Conservation (phyloP, 2,888 invertebrate genomes). For the Harpalus rubripes region DNA sequence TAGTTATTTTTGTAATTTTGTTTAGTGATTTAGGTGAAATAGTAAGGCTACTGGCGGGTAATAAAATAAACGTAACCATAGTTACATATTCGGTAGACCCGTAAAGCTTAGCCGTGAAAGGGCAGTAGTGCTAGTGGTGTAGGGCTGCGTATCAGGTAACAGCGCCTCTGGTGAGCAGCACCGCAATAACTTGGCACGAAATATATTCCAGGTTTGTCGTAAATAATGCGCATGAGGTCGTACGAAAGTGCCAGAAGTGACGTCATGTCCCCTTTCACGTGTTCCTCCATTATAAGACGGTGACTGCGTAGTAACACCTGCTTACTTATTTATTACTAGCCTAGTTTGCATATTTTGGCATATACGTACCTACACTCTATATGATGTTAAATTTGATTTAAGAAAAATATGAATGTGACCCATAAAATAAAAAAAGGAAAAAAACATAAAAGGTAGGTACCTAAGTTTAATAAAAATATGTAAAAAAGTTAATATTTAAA, state of each 20-base stretch:
- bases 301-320: slow-evolving; percentile 25
- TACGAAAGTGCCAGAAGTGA: slow-evolving; percentile 42
- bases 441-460: neutral
- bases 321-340: slow-evolving; percentile 36
- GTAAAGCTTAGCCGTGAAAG: neutral
- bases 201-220: slow-evolving; percentile 58
- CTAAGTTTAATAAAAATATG: neutral
- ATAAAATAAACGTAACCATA: slow-evolving; percentile 23
- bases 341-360: slow-evolving; percentile 31
- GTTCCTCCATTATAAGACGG: slow-evolving; percentile 13
- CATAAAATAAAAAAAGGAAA: neutral
- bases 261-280: slow-evolving; percentile 35
- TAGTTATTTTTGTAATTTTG: slow-evolving; percentile 1
- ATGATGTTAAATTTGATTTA: neutral
- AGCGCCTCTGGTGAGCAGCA: slow-evolving; percentile 47
- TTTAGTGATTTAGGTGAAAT: neutral
- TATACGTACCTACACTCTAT: neutral
- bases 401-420: neutral
- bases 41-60: neutral
- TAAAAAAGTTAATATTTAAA: no score
- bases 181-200: slow-evolving; percentile 57
- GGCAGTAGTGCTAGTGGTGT: slow-evolving; percentile 17
- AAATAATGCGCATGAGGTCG: slow-evolving; percentile 61
- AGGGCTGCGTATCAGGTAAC: slow-evolving; percentile 27
- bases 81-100: slow-evolving; percentile 6